Evolutionary conservation across 1,140 invertebrate genomes (phyloP), one percentile per base, ranked within the genome.

Genomic region (Calliopsis andreniformis): DNA sequence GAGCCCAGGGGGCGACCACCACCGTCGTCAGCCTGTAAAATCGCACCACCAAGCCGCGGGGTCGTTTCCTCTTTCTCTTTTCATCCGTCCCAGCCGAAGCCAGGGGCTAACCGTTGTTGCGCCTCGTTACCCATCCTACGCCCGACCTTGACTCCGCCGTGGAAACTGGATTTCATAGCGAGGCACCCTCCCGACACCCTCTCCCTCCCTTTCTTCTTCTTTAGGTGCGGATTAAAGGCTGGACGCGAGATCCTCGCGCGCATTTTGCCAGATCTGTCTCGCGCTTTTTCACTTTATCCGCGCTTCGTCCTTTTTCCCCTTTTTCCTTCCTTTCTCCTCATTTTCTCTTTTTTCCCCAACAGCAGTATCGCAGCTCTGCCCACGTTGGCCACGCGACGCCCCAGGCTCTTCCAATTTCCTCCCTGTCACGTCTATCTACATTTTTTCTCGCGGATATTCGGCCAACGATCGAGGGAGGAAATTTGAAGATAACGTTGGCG

Each of bases 401-500:
- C 39, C 66, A 45, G 70, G 85, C 66, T 73, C 84, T 85, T 87
- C 78, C 87, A 87, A 87, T 87, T 87, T 87, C 80, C 86, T 84
- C 68, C 71, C 64, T 77, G 71, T 78, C 61, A 45, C 35, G 69
- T 78, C 43, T 63, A 39, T 64, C 67, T 32, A 20, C 32, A 78
- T 83, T 73, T 68, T 71, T 68, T 56, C 47, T 63, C 80, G 64
- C 42, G 43, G 80, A 64, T 62, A 55, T 69, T 80, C 76, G 63
- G 28, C 56, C 63, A 56, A 64, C 59, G 76, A 67, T 61, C 64
- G 35, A 32, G 28, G 55, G 62, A 73, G 71, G 71, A 73, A 73
- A 73, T 73, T 73, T 73, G 71, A 73, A 73, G 66, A 73, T 73
- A 66, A 73, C 62, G 71, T 18, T 43, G 23, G 2, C 8, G 16